Base-by-base conservation (phyloP, 30 jellyfish, hydroid and myxozoan genomes). In the Morbakka virulenta region DNA sequence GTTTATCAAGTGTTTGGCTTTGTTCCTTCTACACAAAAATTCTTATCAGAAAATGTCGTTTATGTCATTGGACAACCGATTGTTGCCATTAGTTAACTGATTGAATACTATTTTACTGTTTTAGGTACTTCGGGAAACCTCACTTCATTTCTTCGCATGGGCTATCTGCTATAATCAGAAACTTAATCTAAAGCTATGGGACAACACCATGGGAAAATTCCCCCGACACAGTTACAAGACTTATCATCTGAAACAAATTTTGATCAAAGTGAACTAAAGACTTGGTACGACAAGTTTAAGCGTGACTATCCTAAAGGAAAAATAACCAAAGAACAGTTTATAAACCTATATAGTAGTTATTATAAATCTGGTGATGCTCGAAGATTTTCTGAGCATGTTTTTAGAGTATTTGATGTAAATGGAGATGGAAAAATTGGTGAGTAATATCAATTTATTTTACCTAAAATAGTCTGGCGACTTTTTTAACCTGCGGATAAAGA, bases 361-460 rank as follows among this genome's bases (percentile, higher is more conserved):
- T 87, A 87, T 63, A 79, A 35, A 34, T 26, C 76, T n/a, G 96
- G 96, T 11, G 96, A 87, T 67, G 87, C 93, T 2, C 69, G 72
- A 51, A 64, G 53, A 50, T 87, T 87, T 57, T 87, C 96, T 0
- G 96, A 87, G 74, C 96, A 87, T 61, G 96, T 87, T 11, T 87
- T 87, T 50, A 30, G 96, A 30, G 96, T 87, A 2, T 87, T 87
- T 47, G 96, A 87, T 64, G 89, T 76, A 26, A 87, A 87, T 67
- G 69, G 74, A 29, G 96, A 87, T 87, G 93, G 85, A 24, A 72
- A 69, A 79, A 87, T 87, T 22, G 96, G 96, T 87, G 74, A 25
- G 85, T 30, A n/a, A 20, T 69, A 23, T 35, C 36, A 41, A 6
- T 41, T 41, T 41, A 17, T 41, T 41, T n/a, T n/a, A n/a, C n/a